phyloP scores from a whole-genome alignment of 2,797 vertebrate genomes.

The Hyperoplus immaculatus region DNA sequence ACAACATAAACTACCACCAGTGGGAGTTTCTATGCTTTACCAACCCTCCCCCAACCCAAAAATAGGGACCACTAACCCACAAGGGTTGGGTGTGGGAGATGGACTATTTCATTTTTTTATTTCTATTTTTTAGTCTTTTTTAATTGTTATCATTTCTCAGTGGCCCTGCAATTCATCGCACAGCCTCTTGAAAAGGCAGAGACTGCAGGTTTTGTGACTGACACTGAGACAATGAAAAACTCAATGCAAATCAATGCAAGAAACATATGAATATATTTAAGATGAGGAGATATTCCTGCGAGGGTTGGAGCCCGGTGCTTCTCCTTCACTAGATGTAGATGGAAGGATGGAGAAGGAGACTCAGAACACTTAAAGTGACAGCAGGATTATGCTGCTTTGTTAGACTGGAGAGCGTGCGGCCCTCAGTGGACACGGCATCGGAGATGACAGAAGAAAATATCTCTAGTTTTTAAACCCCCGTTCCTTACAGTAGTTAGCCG shows the following conservation, averaged over 20 bases:
- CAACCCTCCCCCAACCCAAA: conserved; percentile 22
- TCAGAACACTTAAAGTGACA: conserved; percentile 62
- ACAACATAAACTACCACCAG: conserved; percentile 30
- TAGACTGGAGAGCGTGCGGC: conserved; percentile 52
- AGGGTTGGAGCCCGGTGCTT: conserved; percentile 78
- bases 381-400: conserved; percentile 39
- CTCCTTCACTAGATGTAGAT: conserved; percentile 76
- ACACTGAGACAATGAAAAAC: conserved; percentile 91
- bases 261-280: conserved; percentile 85
- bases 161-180: conserved; percentile 75
- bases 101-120: conserved; percentile 59
- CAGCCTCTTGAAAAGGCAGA: conserved; percentile 72
- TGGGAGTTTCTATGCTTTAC: conserved; percentile 39
- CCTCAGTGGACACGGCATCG: conserved; percentile 22
- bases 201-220: conserved; percentile 80
- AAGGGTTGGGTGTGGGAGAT: conserved; percentile 10
- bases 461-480: conserved; percentile 28
- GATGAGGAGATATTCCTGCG: conserved; percentile 77
- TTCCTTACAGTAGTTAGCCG: conserved; percentile 51
- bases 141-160: conserved; percentile 76
- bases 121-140: conserved; percentile 77
- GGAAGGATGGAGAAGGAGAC: conserved; percentile 33
- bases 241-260: conserved; percentile 95
- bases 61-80: conserved; percentile 64
- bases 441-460: conserved; percentile 36